Percentiles rank a stretch among this genome's conserved stretches.
These are phyloP conservation scores for Tetramorium bicarinatum DNA, from an alignment of 2,888 invertebrate species.

Conservation along the genomic window DNA sequence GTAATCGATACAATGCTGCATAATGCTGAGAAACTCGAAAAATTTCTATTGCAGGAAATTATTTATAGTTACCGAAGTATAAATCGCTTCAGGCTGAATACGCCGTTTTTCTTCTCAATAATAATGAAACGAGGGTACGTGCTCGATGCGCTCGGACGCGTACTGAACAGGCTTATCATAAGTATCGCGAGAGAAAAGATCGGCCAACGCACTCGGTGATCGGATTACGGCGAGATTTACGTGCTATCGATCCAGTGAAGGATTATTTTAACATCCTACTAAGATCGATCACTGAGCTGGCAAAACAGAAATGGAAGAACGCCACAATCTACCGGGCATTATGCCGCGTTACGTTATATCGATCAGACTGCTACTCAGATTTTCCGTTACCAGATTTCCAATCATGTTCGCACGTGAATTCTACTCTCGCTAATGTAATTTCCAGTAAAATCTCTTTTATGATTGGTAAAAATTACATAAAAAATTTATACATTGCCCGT, in stretches of 20 bases:
- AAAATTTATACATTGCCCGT: not conserved
- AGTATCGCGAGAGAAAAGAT: slow-evolving; percentile 60
- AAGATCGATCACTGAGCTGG: slow-evolving; percentile 64
- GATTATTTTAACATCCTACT: slow-evolving; percentile 70
- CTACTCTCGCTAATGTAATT: not conserved
- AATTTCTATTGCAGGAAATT: not conserved
- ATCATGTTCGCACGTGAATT: not conserved
- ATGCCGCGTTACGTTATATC: slow-evolving; percentile 45
- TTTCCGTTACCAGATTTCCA: slow-evolving; percentile 20
- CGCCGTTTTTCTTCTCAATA: slow-evolving; percentile 20
- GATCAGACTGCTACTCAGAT: not conserved
- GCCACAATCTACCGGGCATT: slow-evolving; percentile 25
- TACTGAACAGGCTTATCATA: slow-evolving; percentile 60
- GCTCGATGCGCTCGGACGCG: slow-evolving; percentile 31
- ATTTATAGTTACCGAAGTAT: slow-evolving; percentile 5
- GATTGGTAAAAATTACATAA: not conserved
- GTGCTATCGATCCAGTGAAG: slow-evolving; percentile 58
- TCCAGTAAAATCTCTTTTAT: not conserved
- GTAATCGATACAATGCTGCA: not conserved
- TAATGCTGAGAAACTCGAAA: not conserved
- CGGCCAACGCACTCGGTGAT: slow-evolving; percentile 50
- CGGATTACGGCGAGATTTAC: slow-evolving; percentile 72
- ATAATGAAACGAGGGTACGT: not conserved
- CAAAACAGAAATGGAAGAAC: slow-evolving; percentile 58
- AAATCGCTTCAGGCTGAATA: slow-evolving; percentile 20